These are phyloP conservation scores for Sakesphorus luctuosus DNA, from an alignment of 2,113 vertebrate genomes.

Conservation along the genomic window DNA sequence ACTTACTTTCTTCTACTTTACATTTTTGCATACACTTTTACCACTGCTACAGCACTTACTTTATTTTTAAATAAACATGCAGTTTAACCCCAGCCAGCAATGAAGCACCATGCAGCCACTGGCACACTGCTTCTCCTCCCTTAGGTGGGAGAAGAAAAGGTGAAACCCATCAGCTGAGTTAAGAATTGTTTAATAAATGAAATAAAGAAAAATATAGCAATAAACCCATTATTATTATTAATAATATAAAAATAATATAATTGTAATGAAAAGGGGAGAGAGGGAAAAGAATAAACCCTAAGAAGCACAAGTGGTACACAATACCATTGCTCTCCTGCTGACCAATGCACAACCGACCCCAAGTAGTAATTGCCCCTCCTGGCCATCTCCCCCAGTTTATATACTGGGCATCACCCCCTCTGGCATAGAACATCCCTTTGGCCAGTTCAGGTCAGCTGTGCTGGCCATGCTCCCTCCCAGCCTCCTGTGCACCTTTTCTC, in stretches of 20 bases:
- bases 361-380: not conserved
- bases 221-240: not conserved
- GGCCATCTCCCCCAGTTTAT: not conserved
- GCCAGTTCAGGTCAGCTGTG: too few relatives aligned
- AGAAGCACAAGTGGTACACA: not conserved
- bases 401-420: fast-evolving
- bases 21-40: not conserved
- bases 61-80: not conserved
- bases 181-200: not conserved
- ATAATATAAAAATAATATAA: not conserved
- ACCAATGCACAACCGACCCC: not conserved
- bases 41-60: not conserved
- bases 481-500: not conserved
- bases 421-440: not conserved
- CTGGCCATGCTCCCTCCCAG: not conserved
- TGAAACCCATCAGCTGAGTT: not conserved
- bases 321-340: not conserved
- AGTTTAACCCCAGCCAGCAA: not conserved
- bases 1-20: not conserved
- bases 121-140: not conserved
- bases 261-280: not conserved
- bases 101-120: too few relatives aligned
- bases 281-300: not conserved
- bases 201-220: not conserved
- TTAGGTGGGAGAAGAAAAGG: not conserved